Evolutionary conservation across 1,140 invertebrate species (phyloP).

Genomic region (Probaryconus sp.): DNA sequence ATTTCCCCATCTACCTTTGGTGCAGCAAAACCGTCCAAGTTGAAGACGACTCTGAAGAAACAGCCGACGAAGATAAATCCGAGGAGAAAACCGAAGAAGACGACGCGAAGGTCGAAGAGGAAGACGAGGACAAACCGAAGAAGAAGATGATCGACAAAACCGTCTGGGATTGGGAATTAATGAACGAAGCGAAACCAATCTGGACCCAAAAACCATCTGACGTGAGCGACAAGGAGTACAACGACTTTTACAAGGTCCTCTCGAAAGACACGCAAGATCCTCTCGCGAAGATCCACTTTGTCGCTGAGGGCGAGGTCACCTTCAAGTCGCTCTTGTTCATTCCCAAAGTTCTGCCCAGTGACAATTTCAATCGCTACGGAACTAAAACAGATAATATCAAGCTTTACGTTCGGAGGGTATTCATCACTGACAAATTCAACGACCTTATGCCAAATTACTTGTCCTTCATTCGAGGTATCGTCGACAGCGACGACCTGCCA

Average conservation of each 20-base stretch:
- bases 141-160: conserved; percentile 97
- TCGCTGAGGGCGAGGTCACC: conserved; percentile 98
- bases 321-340: conserved; percentile 98
- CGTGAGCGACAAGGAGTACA: conserved; percentile 92
- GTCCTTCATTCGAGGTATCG: conserved; percentile 95
- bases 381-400: conserved; percentile 97
- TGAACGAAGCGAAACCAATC: conserved; percentile 98
- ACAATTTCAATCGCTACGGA: conserved; percentile 97
- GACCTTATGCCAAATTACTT: conserved; percentile 99
- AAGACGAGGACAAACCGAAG: conserved; percentile 86
- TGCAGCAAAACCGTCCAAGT: conserved; percentile 93
- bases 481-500: conserved; percentile 99
- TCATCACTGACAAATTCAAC: conserved; percentile 99
- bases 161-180: conserved; percentile 97
- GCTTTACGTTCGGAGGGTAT: conserved; percentile 96
- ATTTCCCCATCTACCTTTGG: conserved; percentile 99
- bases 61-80: conserved; percentile 82
- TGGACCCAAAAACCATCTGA: conserved; percentile 96
- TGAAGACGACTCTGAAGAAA: conserved; percentile 84
- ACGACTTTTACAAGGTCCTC: conserved; percentile 95
- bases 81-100: conserved; percentile 80
- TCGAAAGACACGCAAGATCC: conserved; percentile 95
- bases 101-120: conserved; percentile 82
- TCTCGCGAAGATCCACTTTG: conserved; percentile 94
- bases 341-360: conserved; percentile 91